Percentiles rank a stretch among this genome's conserved stretches.
phyloP scores from a whole-genome alignment of 2,797 vertebrate species.

The Perodicticus potto region DNA sequence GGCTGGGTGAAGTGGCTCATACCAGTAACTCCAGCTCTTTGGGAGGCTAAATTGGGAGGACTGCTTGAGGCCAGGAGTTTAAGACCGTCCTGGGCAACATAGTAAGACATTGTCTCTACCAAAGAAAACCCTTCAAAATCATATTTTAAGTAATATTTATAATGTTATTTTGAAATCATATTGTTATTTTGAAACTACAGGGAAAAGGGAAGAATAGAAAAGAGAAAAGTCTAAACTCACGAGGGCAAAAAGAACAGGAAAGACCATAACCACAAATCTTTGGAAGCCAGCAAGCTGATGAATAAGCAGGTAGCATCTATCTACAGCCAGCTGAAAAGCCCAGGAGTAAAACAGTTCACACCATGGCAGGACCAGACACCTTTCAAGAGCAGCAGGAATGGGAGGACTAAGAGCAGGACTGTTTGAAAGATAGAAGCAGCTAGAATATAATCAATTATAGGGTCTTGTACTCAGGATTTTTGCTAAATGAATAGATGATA shows the following conservation, averaged over 20 bases:
- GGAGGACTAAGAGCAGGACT: background rate
- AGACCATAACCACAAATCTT: conserved; percentile 6
- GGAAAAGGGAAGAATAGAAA: background rate
- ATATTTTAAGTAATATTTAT: background rate
- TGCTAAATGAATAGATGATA: background rate
- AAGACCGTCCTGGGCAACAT: no score
- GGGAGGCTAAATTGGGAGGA: no score
- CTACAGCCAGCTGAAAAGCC: background rate
- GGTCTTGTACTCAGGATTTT: background rate
- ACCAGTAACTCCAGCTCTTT: no score
- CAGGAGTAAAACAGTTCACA: background rate
- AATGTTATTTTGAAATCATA: background rate
- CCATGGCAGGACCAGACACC: background rate
- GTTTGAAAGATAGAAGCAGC: conserved; percentile 5
- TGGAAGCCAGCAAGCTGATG: background rate
- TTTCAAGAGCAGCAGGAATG: background rate
- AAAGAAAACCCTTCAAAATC: background rate
- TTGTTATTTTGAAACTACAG: background rate
- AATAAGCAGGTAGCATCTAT: background rate
- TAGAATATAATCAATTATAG: background rate
- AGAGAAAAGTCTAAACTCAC: conserved; percentile 25
- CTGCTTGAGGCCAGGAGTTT: no score
- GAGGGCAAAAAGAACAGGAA: background rate
- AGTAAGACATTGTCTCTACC: no score
- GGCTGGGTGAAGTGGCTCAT: no score